Evolutionary conservation across 1,140 invertebrate species (phyloP), one percentile per base, ranked within the genome.

Genomic region (Eumeta japonica): DNA sequence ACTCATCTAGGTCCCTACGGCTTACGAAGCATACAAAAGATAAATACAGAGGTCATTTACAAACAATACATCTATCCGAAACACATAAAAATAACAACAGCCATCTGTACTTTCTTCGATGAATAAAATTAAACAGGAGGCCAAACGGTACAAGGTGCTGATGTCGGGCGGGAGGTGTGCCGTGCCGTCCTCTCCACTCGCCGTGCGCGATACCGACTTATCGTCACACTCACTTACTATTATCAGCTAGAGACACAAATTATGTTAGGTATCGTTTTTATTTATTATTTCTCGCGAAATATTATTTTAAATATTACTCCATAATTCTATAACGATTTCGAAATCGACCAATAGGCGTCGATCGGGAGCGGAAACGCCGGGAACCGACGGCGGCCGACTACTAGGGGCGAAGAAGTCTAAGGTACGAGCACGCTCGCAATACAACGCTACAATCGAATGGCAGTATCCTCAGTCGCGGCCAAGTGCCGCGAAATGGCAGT

Each of bases 51-150:
- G 63, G 66, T 71, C 62, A 68, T 71, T 71, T 74, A 74, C 70
- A 73, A 73, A 71, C 66, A 73, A 73, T 64, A 71, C 49, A 65
- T 71, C 68, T 73, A 74, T 62, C 63, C 70, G 70, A 74, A 71
- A 71, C 62, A 74, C 71, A 74, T 74, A 73, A 70, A 33, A 73
- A 74, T 74, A 74, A 74, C 70, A 74, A 74, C 70, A 74, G 70
- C 70, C 70, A 70, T 71, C 66, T 74, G 70, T 74, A 74, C 70
- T 73, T 70, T 62, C 62, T 66, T 74, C 71, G 66, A 74, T 65
- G 68, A 73, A 74, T 74, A 71, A 74, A 71, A 74, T 70, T 71
- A 74, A 71, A 68, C 68, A 73, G n/a, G 71, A 73, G 68, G 68
- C 71, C 62, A 67, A 67, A 74, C 68, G 71, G 52, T 70, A 74